phyloP scores from a whole-genome alignment of 2,113 vertebrate genomes.

The Salvelinus sp. region DNA sequence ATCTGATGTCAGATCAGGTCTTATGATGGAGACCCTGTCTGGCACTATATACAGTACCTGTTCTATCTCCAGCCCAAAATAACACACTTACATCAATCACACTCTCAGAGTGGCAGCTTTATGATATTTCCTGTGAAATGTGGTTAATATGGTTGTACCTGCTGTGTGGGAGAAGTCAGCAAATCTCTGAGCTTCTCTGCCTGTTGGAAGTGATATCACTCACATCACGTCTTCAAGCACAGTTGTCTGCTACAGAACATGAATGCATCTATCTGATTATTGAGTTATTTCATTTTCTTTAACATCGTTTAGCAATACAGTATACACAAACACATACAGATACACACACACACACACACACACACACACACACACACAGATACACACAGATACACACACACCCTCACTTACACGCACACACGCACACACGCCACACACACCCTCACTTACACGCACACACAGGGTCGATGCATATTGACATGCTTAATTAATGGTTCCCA shows the following conservation, averaged over 20 bases:
- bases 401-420: neutral
- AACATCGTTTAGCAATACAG: neutral
- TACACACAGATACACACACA: no score
- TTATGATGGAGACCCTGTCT: no score
- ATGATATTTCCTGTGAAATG: neutral
- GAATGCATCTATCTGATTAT: neutral
- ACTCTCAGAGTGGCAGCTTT: neutral
- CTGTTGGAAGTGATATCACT: neutral
- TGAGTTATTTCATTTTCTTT: neutral
- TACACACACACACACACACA: no score
- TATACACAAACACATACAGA: no score
- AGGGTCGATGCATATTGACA: neutral
- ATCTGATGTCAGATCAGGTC: no score
- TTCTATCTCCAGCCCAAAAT: neutral
- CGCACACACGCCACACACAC: neutral
- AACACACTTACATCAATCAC: neutral
- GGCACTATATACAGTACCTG: neutral
- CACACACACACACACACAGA: no score
- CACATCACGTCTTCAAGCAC: neutral
- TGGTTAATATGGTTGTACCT: neutral
- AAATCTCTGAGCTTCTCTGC: neutral
- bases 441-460: neutral
- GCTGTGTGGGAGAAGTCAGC: neutral
- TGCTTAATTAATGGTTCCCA: slow-evolving; percentile 2
- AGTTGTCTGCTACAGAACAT: neutral